Evolutionary conservation across 2,888 invertebrate genomes (phyloP).

Genomic region (Aleiodes leptofemur): DNA sequence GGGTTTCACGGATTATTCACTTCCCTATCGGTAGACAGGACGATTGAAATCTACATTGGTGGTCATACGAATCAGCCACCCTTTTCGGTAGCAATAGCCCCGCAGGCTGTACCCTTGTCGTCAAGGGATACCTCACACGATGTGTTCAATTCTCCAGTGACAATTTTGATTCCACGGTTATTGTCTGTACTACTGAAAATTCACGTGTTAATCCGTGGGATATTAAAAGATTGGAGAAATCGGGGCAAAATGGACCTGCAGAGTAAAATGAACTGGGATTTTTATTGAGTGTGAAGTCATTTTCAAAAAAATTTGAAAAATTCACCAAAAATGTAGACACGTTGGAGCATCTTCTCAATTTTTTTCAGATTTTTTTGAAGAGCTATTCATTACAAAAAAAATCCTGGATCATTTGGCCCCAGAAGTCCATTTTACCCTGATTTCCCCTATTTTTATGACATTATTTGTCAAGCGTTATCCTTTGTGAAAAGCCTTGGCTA

Average conservation of each 20-base stretch:
- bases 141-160: too few species aligned
- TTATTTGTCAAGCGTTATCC: not conserved
- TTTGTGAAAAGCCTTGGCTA: too few species aligned
- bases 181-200: not conserved
- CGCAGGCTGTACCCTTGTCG: conserved; percentile 6
- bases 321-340: too few species aligned
- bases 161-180: too few species aligned
- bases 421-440: too few species aligned
- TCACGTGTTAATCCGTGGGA: not conserved
- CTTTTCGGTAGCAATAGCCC: conserved; percentile 41
- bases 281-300: too few species aligned
- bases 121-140: not conserved
- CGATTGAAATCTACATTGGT: conserved; percentile 68
- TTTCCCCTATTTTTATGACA: not conserved
- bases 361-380: too few species aligned
- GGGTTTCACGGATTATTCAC: conserved; percentile 62
- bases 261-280: too few species aligned
- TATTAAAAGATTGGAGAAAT: not conserved
- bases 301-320: too few species aligned
- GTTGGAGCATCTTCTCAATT: too few species aligned
- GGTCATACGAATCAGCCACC: conserved; percentile 58
- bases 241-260: too few species aligned
- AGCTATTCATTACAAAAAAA: not conserved
- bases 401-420: too few species aligned
- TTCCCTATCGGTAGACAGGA: conserved; percentile 63